Evolutionary conservation across 2,888 invertebrate species (phyloP).

Genomic region (Nomada lathburiana): DNA sequence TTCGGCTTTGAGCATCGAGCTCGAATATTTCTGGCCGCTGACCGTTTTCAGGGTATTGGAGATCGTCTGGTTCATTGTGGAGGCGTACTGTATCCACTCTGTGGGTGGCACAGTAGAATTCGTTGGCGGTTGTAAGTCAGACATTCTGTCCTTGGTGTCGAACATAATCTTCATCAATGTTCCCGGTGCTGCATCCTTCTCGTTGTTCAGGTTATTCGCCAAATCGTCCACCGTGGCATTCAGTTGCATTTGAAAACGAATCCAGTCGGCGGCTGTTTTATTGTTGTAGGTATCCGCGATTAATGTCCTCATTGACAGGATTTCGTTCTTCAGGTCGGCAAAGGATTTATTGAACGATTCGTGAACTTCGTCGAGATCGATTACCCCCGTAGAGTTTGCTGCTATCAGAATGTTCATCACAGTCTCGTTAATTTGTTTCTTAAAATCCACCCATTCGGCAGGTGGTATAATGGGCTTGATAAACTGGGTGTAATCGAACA

Average conservation of each 20-base stretch:
- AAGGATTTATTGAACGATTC: constrained; percentile 69
- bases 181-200: background rate
- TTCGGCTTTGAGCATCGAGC: background rate
- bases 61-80: constrained; percentile 42
- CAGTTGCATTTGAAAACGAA: constrained; percentile 44
- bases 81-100: constrained; percentile 27
- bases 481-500: constrained; percentile 31
- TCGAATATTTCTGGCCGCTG: background rate
- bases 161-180: constrained; percentile 32
- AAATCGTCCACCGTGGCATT: constrained; percentile 56
- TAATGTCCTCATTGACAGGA: constrained; percentile 48
- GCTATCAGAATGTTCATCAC: constrained; percentile 60
- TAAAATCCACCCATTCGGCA: constrained; percentile 66
- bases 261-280: constrained; percentile 37
- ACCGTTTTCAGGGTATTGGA: constrained; percentile 36
- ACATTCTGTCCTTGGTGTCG: constrained; percentile 38
- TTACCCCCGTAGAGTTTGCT: constrained; percentile 44
- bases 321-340: constrained; percentile 63
- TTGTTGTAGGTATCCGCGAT: constrained; percentile 17
- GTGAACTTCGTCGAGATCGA: constrained; percentile 58
- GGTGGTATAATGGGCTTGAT: constrained; percentile 28
- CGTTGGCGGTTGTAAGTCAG: constrained; percentile 35
- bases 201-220: constrained; percentile 34
- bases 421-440: constrained; percentile 69
- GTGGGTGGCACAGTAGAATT: background rate